Conservation (phyloP, 2,797 vertebrate genomes). For the Columba guinea region DNA sequence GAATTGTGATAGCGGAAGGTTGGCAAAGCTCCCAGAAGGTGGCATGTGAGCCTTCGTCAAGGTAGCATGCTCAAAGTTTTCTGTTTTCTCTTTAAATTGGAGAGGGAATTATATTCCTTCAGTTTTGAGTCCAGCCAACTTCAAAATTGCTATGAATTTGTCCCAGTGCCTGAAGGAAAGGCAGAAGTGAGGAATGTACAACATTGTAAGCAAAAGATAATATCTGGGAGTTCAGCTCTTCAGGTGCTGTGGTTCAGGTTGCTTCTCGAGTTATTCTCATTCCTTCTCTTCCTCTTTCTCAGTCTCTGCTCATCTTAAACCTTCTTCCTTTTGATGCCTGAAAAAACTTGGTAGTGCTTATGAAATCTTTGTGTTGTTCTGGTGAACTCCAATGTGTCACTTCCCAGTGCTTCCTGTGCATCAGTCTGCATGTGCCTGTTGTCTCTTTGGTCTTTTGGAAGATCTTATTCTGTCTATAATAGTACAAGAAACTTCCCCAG, state of each 20-base stretch:
- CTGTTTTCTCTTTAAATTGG: background rate
- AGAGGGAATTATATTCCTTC: background rate
- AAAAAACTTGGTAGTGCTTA: background rate
- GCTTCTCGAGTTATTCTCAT: background rate
- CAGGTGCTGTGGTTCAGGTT: background rate
- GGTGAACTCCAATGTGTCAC: fast-evolving
- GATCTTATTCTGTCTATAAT: background rate
- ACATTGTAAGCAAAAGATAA: no score
- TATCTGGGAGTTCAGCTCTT: background rate
- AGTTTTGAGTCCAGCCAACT: background rate
- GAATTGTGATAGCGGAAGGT: background rate
- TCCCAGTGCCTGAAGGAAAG: background rate
- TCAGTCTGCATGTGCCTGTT: fast-evolving
- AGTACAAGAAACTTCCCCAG: background rate
- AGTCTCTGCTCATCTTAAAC: background rate
- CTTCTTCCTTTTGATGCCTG: background rate
- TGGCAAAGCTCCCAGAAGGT: background rate
- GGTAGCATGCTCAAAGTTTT: fast-evolving
- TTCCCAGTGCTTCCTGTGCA: background rate
- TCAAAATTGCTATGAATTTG: background rate
- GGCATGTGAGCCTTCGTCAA: background rate
- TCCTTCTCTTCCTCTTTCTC: background rate
- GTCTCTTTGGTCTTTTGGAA: background rate
- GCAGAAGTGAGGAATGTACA: background rate
- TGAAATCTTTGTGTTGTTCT: background rate